These are phyloP conservation scores for Baccha elongata DNA, from an alignment of 2,888 invertebrate species.

Conservation along the genomic window DNA sequence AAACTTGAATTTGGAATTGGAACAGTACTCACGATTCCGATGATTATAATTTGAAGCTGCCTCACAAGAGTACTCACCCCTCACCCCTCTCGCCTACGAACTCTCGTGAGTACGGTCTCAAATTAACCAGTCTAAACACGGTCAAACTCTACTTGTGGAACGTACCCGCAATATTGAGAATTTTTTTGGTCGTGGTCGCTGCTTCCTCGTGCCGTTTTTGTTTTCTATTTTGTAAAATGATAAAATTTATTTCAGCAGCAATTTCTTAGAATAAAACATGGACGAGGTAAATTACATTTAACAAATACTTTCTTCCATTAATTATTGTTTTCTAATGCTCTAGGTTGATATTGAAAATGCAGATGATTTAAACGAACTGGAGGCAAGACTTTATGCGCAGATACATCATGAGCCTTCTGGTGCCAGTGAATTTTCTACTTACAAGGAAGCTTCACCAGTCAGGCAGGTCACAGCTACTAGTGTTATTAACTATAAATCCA, in stretches of 20 bases:
- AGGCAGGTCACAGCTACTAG: constrained; percentile 76
- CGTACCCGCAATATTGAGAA: background rate
- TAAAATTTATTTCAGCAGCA: constrained; percentile 10
- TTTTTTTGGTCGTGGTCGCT: constrained; percentile 35
- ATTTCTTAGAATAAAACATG: constrained; percentile 74
- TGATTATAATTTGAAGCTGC: too few species aligned
- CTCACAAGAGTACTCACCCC: too few species aligned
- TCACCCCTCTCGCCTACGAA: too few species aligned
- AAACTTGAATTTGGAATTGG: too few species aligned
- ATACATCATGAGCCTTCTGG: constrained; percentile 78
- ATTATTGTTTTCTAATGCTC: background rate
- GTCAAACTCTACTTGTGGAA: too few species aligned
- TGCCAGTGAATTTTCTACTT: constrained; percentile 50
- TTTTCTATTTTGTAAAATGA: constrained; percentile 26
- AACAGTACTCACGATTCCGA: too few species aligned
- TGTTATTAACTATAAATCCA: constrained; percentile 75
- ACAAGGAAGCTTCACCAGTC: constrained; percentile 36
- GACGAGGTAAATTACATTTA: constrained; percentile 76
- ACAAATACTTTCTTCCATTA: background rate
- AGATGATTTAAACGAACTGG: constrained; percentile 80
- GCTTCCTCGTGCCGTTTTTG: constrained; percentile 60
- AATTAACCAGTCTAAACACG: too few species aligned
- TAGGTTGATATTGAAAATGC: constrained; percentile 75
- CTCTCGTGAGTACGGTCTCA: too few species aligned
- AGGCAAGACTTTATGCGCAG: constrained; percentile 80